Percentiles rank a stretch among this genome's conserved stretches.
phyloP scores from a whole-genome alignment of 1,140 invertebrate species.

The Drosophila varians region DNA sequence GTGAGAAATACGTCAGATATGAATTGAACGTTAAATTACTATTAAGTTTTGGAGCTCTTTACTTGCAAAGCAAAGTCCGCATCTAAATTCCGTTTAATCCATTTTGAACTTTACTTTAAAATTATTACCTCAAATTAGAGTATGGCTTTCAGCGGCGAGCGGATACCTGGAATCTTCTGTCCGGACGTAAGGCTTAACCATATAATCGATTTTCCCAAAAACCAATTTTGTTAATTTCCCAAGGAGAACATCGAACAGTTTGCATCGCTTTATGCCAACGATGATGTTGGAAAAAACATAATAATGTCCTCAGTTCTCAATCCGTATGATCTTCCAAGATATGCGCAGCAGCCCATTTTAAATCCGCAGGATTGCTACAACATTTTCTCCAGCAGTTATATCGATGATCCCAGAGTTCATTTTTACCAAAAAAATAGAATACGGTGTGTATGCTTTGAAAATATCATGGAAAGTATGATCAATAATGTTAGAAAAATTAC shows the following conservation, averaged over 20 bases:
- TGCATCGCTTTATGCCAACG: constrained; percentile 19
- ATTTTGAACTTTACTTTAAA: constrained; percentile 1
- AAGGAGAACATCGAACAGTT: constrained; percentile 32
- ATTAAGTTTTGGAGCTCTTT: too few relatives aligned
- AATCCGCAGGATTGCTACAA: background rate
- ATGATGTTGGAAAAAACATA: background rate
- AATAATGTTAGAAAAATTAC: background rate
- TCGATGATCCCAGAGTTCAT: background rate
- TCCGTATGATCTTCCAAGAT: background rate
- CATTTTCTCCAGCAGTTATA: background rate
- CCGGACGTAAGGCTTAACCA: constrained; percentile 13
- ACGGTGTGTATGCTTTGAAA: constrained; percentile 1
- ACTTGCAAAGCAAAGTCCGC: background rate
- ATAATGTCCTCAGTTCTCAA: constrained; percentile 5
- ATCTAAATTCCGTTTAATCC: constrained; percentile 2
- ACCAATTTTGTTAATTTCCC: background rate
- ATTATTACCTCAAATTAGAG: constrained; percentile 2
- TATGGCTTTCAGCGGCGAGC: constrained; percentile 10
- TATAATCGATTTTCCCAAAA: background rate
- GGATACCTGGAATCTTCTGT: constrained; percentile 19
- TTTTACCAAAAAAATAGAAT: background rate
- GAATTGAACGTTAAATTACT: too few relatives aligned
- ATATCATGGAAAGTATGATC: background rate
- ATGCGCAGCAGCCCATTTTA: background rate
- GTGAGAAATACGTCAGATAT: constrained; percentile 12